A percentile compares a stretch with the other conserved stretches of the same genome.
Evolutionary conservation across 2,797 vertebrate species (phyloP).

Genomic region (Crocidura indochinensis): DNA sequence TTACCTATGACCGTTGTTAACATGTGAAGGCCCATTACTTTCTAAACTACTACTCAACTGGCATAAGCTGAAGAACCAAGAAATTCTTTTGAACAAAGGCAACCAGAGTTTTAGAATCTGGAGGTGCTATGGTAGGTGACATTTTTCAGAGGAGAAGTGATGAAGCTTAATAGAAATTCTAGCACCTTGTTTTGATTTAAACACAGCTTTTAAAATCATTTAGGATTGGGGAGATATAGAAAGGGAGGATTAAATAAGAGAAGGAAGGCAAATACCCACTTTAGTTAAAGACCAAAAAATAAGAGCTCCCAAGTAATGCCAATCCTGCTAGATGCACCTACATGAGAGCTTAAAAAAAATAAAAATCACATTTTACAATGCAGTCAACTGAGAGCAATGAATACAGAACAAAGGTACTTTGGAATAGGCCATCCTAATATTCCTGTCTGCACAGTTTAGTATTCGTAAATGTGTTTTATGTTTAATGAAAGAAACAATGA

Average conservation of each 20-base stretch:
- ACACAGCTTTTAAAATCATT: slow-evolving; percentile 8
- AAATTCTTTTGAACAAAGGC: slow-evolving; percentile 58
- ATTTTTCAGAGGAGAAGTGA: not conserved
- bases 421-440: slow-evolving; percentile 85
- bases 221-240: not conserved
- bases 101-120: not conserved
- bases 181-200: slow-evolving; percentile 67
- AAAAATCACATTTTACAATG: slow-evolving; percentile 77
- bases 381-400: slow-evolving; percentile 77
- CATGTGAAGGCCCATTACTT: not conserved
- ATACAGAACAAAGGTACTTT: slow-evolving; percentile 85
- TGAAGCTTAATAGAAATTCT: slow-evolving; percentile 6
- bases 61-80: slow-evolving; percentile 14
- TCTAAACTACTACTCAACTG: not conserved
- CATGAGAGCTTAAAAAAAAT: slow-evolving; percentile 76
- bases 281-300: slow-evolving; percentile 37
- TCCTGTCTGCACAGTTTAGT: slow-evolving; percentile 83
- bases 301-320: slow-evolving; percentile 42
- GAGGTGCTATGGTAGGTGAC: slow-evolving; percentile 15
- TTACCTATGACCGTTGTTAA: not conserved
- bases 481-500: slow-evolving; percentile 90
- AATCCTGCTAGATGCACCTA: slow-evolving; percentile 34
- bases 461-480: slow-evolving; percentile 88
- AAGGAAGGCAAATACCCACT: slow-evolving; percentile 36
- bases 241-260: not conserved